These are phyloP conservation scores for Dendrocincla tyrannina DNA, from an alignment of 2,797 vertebrate species.

Conservation along the genomic window DNA sequence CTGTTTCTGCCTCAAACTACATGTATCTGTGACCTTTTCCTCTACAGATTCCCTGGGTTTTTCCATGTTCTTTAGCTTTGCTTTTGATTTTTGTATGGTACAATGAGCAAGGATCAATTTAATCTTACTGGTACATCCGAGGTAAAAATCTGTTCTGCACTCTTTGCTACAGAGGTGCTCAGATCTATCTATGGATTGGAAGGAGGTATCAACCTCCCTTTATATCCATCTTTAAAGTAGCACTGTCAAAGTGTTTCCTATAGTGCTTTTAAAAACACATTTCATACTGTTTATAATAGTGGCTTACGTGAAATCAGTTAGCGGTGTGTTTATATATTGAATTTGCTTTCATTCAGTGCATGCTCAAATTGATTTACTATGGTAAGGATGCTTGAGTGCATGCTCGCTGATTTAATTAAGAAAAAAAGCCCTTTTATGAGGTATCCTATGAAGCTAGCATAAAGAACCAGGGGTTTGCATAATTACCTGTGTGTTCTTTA, in stretches of 20 bases:
- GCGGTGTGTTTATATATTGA: conserved; percentile 30
- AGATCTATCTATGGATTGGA: conserved; percentile 25
- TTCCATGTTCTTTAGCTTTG: conserved; percentile 4
- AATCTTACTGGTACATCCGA: conserved; percentile 21
- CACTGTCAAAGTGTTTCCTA: not conserved
- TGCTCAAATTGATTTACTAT: conserved; percentile 21
- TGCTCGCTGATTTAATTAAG: conserved; percentile 46
- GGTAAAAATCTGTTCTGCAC: not conserved
- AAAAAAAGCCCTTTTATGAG: conserved; percentile 27
- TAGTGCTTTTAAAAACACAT: conserved; percentile 1
- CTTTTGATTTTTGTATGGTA: conserved; percentile 38
- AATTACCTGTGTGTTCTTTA: conserved; percentile 13
- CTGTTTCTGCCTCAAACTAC: not conserved
- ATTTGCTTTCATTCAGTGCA: conserved; percentile 36
- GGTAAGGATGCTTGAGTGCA: conserved; percentile 29
- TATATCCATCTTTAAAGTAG: not conserved
- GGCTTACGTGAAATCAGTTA: not conserved
- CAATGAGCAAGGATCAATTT: conserved; percentile 22
- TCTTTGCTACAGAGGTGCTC: not conserved
- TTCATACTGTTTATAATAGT: conserved; percentile 32
- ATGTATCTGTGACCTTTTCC: conserved; percentile 8
- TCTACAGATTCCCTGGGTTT: not conserved
- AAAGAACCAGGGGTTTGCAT: conserved; percentile 3
- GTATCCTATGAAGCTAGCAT: conserved; percentile 20
- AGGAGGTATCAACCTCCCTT: conserved; percentile 4